phyloP scores from a whole-genome alignment of 2,888 invertebrate species.

The Sphaeridia pumilis region DNA sequence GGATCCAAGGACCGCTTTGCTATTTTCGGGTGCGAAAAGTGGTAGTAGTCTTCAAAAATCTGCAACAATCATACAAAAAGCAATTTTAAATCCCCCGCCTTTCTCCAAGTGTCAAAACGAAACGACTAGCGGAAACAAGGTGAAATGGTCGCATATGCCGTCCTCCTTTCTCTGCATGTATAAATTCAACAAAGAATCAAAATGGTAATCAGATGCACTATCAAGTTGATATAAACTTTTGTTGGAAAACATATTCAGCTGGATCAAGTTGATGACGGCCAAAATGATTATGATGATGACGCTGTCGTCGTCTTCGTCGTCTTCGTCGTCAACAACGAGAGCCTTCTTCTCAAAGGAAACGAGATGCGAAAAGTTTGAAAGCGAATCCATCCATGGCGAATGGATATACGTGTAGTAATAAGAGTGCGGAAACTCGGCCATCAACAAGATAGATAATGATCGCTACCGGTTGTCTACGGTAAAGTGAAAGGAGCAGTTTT shows the following conservation, averaged over 20 bases:
- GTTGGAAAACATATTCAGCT: too few relatives aligned
- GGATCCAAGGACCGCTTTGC: slow-evolving; percentile 62
- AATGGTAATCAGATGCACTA: too few relatives aligned
- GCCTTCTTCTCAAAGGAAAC: too few relatives aligned
- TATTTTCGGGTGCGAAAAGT: slow-evolving; percentile 68
- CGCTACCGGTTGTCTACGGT: neutral
- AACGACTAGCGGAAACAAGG: neutral
- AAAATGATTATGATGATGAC: too few relatives aligned
- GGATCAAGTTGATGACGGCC: too few relatives aligned
- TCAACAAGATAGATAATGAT: slow-evolving; percentile 15
- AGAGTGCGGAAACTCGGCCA: neutral
- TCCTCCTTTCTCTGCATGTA: neutral
- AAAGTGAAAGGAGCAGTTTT: slow-evolving; percentile 2
- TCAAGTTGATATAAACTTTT: too few relatives aligned
- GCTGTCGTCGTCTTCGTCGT: too few relatives aligned
- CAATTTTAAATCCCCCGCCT: slow-evolving; percentile 1
- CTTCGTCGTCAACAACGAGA: too few relatives aligned
- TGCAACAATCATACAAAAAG: slow-evolving; percentile 44
- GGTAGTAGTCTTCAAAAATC: slow-evolving; percentile 79
- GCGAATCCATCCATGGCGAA: too few relatives aligned
- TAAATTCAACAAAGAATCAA: neutral
- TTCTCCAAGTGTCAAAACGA: neutral
- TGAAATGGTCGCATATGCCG: neutral
- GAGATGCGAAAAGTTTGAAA: too few relatives aligned
- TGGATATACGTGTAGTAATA: too few relatives aligned